phyloP scores from a whole-genome alignment of 2,113 vertebrate genomes.

The Numida meleagris region DNA sequence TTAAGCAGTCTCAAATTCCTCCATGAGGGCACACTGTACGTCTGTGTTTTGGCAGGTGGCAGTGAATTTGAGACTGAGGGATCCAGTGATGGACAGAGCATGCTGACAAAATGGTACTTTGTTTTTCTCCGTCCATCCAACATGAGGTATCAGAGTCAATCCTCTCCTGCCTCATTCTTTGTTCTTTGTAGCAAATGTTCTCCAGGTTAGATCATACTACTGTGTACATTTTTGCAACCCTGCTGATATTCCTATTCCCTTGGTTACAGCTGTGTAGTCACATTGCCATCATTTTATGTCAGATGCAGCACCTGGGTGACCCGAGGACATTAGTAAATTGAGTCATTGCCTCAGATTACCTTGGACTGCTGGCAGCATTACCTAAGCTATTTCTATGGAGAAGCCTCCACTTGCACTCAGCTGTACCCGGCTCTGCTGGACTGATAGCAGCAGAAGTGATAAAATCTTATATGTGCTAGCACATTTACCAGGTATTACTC shows the following conservation, averaged over 20 bases:
- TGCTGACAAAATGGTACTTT: neutral
- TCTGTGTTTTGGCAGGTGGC: neutral
- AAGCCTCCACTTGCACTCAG: neutral
- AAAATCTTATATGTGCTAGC: neutral
- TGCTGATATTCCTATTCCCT: neutral
- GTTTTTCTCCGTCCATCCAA: neutral
- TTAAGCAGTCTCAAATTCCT: neutral
- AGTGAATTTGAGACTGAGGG: neutral
- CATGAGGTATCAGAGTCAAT: neutral
- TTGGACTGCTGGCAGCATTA: neutral
- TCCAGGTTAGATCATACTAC: neutral
- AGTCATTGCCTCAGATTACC: conserved; percentile 18
- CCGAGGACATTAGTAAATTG: neutral
- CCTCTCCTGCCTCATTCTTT: neutral
- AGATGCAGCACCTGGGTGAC: neutral
- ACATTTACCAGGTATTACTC: neutral
- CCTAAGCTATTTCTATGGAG: neutral
- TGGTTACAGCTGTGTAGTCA: conserved; percentile 8
- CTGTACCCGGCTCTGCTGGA: neutral
- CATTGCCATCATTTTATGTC: conserved; percentile 22
- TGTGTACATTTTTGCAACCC: neutral
- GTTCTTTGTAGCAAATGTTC: neutral
- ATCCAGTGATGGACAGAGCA: neutral
- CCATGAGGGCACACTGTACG: fast-evolving
- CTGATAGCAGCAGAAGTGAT: neutral